phyloP scores from a whole-genome alignment of 2,113 vertebrate species.

The Oceanodroma tethys region DNA sequence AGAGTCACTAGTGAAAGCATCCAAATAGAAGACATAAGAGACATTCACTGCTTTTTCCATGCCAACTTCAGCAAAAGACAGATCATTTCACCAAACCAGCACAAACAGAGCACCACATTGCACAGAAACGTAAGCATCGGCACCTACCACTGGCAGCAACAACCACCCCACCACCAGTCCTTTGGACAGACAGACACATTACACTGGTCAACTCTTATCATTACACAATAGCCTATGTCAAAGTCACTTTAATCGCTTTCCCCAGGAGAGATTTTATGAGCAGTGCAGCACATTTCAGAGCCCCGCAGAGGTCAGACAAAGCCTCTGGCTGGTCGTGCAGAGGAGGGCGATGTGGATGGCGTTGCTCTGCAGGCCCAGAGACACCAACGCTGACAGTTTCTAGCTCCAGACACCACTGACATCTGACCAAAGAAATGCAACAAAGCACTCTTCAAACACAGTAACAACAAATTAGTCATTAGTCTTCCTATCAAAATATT shows the following conservation, averaged over 20 bases:
- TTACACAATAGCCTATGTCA: background rate
- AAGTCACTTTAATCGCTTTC: background rate
- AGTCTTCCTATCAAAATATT: background rate
- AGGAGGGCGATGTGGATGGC: background rate
- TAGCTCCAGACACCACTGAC: background rate
- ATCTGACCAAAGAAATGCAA: background rate
- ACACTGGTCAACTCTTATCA: background rate
- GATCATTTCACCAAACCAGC: background rate
- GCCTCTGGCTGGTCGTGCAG: background rate
- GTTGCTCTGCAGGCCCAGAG: background rate
- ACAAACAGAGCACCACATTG: background rate
- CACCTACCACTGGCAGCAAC: rapidly evolving
- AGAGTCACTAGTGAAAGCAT: background rate
- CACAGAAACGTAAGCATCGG: background rate
- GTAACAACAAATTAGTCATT: background rate
- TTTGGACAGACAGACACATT: background rate
- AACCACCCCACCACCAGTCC: background rate
- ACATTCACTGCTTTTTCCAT: background rate
- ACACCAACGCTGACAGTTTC: background rate
- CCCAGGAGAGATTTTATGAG: background rate
- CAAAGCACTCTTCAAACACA: background rate
- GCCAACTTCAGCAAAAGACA: background rate
- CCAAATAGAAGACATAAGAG: background rate
- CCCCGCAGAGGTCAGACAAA: background rate
- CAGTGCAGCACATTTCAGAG: background rate